phyloP scores from a whole-genome alignment of 2,113 vertebrate species.

The Oenanthe melanoleuca region DNA sequence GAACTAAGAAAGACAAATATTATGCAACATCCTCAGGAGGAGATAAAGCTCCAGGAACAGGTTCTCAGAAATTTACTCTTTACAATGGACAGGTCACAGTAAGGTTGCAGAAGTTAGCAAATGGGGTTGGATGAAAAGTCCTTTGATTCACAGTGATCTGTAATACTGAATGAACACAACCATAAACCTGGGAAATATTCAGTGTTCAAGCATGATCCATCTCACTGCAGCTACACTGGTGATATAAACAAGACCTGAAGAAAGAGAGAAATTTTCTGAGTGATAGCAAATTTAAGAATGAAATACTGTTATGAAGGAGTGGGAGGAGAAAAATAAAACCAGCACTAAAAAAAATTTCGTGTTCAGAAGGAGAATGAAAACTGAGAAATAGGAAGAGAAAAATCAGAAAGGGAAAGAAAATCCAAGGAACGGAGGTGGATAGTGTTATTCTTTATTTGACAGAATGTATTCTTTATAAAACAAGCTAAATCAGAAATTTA shows the following conservation, averaged over 20 bases:
- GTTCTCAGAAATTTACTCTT: neutral
- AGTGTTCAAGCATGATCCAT: neutral
- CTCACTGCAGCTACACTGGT: neutral
- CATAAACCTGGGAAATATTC: neutral
- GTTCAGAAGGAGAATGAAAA: constrained; percentile 32
- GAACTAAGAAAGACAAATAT: neutral
- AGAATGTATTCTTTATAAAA: constrained; percentile 58
- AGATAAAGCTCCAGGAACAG: neutral
- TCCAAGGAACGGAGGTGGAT: constrained; percentile 42
- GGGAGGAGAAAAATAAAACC: constrained; percentile 63
- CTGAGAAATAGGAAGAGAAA: constrained; percentile 57
- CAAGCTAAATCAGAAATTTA: constrained; percentile 55
- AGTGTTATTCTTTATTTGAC: constrained; percentile 65
- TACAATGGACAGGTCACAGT: neutral
- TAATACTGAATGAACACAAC: neutral
- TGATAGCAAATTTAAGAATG: constrained; percentile 51
- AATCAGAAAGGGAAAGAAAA: constrained; percentile 40
- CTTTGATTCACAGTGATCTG: neutral
- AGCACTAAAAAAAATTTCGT: constrained; percentile 29
- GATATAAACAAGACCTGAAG: constrained; percentile 39
- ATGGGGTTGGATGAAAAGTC: neutral
- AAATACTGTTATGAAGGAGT: constrained; percentile 55
- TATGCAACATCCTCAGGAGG: neutral
- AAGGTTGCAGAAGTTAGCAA: neutral
- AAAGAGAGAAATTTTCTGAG: constrained; percentile 3